Evolutionary conservation across 2,888 invertebrate species (phyloP), one percentile per base, ranked within the genome.

Genomic region (Pandemis corylana): DNA sequence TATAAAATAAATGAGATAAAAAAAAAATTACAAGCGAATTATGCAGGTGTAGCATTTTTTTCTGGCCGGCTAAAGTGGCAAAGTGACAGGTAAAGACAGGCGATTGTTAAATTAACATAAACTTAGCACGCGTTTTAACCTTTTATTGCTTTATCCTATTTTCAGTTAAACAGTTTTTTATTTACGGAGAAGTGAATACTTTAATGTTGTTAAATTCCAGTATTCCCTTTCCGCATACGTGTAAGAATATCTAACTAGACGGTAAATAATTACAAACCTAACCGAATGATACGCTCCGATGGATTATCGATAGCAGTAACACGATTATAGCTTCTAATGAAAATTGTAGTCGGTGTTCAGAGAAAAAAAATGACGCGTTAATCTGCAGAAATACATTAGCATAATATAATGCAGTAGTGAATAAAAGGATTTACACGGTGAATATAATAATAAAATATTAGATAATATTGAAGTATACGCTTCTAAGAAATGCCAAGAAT

Each of bases 241-340:
- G 49, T 65, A n/a, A 15, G 65, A 68, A 70, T 69, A 59, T 20
- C 36, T 63, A 63, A 71, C 15, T 49, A 53, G 44, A 61, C 20
- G 36, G 5, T 75, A 12, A 71, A 71, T 71, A 71, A 67, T 75
- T 67, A 49, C 41, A 61, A 67, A 70, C 67, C 46, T 71, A 75
- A 70, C 70, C 66, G 70, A 74, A 67, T 75, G 75, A 75, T 71
- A 70, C 75, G 75, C 75, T 71, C 46, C 62, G 75, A 75, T 75
- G 75, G 61, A 63, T 53, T 59, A 69, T 75, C 70, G 75, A 67
- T 75, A 71, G 70, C 71, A 71, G 63, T 71, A 73, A 56, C 65
- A 73, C 75, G 46, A 67, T 71, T 75, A 75, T 46, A 12, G 53
- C 74, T 63, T 56, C 75, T 75, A 71, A 71, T 75, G 67, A 71